Percentiles rank a stretch among this genome's conserved stretches.
Conservation (phyloP, 2,888 invertebrate species). For the Hemaris fuciformis region DNA sequence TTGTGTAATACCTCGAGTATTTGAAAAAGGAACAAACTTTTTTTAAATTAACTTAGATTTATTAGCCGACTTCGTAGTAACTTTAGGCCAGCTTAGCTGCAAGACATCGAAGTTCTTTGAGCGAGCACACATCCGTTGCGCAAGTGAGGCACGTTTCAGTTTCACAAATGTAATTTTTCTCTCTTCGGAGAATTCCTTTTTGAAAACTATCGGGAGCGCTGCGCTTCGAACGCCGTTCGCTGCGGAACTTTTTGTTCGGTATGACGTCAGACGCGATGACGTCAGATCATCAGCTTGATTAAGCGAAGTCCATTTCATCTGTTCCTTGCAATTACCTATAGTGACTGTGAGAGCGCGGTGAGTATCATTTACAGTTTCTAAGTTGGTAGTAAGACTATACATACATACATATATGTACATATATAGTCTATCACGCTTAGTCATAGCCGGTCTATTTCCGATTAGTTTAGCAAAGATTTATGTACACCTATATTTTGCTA, state of each 20-base stretch:
- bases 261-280: background rate
- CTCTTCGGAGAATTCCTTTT: constrained; percentile 64
- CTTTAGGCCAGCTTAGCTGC: background rate
- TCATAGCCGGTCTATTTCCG: too few species aligned
- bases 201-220: constrained; percentile 62
- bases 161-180: constrained; percentile 76
- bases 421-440: too few species aligned
- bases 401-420: too few species aligned
- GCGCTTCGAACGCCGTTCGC: constrained; percentile 46
- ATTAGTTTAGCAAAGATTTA: too few species aligned
- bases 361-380: too few species aligned
- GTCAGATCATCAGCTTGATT: background rate
- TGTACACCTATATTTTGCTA: too few species aligned
- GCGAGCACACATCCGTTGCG: background rate
- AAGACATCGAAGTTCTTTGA: background rate
- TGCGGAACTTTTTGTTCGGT: constrained; percentile 13
- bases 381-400: too few species aligned
- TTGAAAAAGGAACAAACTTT: too few species aligned
- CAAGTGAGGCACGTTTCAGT: constrained; percentile 58
- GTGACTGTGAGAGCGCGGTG: too few species aligned
- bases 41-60: background rate
- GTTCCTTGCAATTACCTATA: too few species aligned
- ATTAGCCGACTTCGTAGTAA: background rate
- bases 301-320: background rate
- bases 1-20: too few species aligned